Evolutionary conservation across 2,113 vertebrate genomes (phyloP).

Genomic region (Aptenodytes patagonicus): DNA sequence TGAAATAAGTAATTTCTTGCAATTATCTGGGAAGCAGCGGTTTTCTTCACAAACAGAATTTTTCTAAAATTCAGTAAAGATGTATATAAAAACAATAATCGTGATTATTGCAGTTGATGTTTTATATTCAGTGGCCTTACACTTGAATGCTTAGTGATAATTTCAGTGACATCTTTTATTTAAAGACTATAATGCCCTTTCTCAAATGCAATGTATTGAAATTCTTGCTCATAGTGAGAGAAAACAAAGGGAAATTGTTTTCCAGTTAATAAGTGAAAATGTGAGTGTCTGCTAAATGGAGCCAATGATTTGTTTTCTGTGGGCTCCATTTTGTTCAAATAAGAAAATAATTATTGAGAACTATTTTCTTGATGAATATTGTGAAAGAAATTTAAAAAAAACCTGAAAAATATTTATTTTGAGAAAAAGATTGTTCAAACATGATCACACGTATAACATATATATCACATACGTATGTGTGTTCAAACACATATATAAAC

Average conservation of each 20-base stretch:
- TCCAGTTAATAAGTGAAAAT: neutral
- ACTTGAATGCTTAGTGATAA: neutral
- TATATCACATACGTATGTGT: neutral
- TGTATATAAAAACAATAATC: neutral
- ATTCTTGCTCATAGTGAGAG: neutral
- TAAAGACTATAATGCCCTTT: neutral
- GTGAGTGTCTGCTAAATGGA: neutral
- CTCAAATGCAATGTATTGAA: neutral
- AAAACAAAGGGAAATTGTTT: neutral
- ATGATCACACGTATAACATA: neutral
- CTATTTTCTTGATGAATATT: neutral
- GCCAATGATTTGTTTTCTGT: neutral
- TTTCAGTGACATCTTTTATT: neutral
- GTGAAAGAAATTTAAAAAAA: neutral
- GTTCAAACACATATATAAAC: accelerated
- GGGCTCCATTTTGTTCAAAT: neutral
- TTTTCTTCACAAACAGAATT: neutral
- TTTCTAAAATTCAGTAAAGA: neutral
- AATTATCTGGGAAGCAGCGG: neutral
- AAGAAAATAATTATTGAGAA: neutral
- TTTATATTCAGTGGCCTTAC: neutral
- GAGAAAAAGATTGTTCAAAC: neutral
- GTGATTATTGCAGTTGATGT: neutral
- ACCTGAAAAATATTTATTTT: neutral
- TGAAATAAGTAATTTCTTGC: neutral